These are phyloP conservation scores for Lapara coniferarum DNA, from an alignment of 2,888 invertebrate species.

Conservation along the genomic window DNA sequence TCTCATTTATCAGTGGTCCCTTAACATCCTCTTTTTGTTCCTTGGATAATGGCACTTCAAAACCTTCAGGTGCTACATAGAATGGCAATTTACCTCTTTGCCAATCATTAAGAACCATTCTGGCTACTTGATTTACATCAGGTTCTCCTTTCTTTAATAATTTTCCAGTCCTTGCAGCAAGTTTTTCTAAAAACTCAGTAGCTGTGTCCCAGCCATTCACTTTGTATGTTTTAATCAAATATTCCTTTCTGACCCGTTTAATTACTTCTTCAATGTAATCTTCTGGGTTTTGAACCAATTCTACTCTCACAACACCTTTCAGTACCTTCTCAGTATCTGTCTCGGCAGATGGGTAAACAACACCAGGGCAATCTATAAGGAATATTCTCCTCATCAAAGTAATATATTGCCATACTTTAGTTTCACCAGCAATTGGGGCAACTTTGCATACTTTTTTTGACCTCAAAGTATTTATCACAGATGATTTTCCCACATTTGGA, in stretches of 20 bases:
- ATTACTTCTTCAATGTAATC: slow-evolving; percentile 96
- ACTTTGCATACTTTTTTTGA: slow-evolving; percentile 99
- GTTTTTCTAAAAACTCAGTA: slow-evolving; percentile 95
- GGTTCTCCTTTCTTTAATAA: slow-evolving; percentile 98
- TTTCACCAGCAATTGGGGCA: slow-evolving; percentile 99
- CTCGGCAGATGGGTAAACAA: slow-evolving; percentile 98
- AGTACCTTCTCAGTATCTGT: slow-evolving; percentile 97
- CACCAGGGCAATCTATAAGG: slow-evolving; percentile 99
- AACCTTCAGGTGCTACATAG: slow-evolving; percentile 94
- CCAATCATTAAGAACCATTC: slow-evolving; percentile 99
- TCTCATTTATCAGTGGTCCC: slow-evolving; percentile 42
- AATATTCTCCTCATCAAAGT: slow-evolving; percentile 98
- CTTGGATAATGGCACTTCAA: slow-evolving; percentile 86
- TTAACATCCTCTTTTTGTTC: slow-evolving; percentile 53
- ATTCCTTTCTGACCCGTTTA: slow-evolving; percentile 93
- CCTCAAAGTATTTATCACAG: slow-evolving; percentile 97
- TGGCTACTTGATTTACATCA: slow-evolving; percentile 93
- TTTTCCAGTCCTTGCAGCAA: slow-evolving; percentile 94
- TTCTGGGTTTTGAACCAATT: slow-evolving; percentile 96
- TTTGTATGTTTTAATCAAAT: slow-evolving; percentile 95
- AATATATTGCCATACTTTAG: slow-evolving; percentile 99
- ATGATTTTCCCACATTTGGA: slow-evolving; percentile 99
- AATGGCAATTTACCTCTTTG: slow-evolving; percentile 98
- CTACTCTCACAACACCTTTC: slow-evolving; percentile 98
- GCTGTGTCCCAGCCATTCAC: slow-evolving; percentile 91